Conservation (phyloP, 2,888 invertebrate genomes). For the Spodoptera littoralis region DNA sequence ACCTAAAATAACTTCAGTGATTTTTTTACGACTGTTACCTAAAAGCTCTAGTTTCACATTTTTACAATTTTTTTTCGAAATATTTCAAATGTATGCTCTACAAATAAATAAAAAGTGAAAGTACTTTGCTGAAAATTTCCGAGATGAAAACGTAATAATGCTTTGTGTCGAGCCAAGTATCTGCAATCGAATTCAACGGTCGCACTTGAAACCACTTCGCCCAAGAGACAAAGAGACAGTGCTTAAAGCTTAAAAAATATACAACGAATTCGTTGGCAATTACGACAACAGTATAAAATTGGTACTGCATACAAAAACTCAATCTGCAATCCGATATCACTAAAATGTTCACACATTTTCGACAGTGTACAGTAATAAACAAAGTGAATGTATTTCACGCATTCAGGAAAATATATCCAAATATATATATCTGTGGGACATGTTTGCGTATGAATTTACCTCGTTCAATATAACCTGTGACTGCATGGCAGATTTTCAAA, state of each 20-base stretch:
- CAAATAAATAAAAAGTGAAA: too few relatives aligned
- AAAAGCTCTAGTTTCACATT: too few relatives aligned
- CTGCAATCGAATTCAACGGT: too few relatives aligned
- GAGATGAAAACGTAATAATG: too few relatives aligned
- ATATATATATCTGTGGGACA: conserved; percentile 25
- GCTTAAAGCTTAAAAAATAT: conserved; percentile 9
- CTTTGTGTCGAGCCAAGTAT: too few relatives aligned
- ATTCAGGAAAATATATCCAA: conserved; percentile 22
- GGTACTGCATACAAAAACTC: conserved; percentile 32
- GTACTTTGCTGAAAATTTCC: too few relatives aligned
- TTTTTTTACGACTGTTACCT: too few relatives aligned
- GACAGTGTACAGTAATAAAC: conserved; percentile 30
- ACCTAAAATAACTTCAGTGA: too few relatives aligned
- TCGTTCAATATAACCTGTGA: conserved; percentile 51
- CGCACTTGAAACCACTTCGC: too few relatives aligned
- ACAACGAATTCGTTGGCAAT: conserved; percentile 31
- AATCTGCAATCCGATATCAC: conserved; percentile 39
- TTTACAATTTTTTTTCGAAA: too few relatives aligned
- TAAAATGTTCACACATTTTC: conserved; percentile 41
- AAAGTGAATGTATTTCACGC: conserved; percentile 37
- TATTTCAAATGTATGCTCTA: too few relatives aligned
- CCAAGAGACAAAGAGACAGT: too few relatives aligned
- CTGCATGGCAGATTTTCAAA: conserved; percentile 59
- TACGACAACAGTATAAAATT: conserved; percentile 38
- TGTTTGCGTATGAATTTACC: conserved; percentile 36